These are phyloP conservation scores for Aplocera efformata DNA, from an alignment of 2,888 invertebrate genomes.

Conservation along the genomic window DNA sequence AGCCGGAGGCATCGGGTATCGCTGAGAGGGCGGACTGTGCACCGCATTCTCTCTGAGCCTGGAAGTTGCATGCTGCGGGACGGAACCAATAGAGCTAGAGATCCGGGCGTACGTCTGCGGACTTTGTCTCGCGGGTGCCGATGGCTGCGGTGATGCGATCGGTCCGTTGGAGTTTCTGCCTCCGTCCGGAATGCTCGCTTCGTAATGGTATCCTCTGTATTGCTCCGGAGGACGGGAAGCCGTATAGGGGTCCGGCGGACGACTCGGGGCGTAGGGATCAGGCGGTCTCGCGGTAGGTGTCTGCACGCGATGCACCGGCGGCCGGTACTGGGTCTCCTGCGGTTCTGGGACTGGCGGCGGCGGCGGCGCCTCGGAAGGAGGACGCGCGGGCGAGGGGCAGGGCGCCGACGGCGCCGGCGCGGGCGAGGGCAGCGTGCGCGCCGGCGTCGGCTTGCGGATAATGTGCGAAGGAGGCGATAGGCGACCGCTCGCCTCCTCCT, in stretches of 20 bases:
- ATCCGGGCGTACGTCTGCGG: slow-evolving; percentile 65
- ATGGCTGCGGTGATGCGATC: slow-evolving; percentile 59
- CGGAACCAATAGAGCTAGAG: slow-evolving; percentile 54
- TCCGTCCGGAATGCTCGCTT: slow-evolving; percentile 48
- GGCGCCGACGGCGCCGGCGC: slow-evolving; percentile 57
- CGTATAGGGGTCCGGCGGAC: slow-evolving; percentile 66
- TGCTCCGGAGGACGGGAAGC: slow-evolving; percentile 62
- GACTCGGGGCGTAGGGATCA: slow-evolving; percentile 59
- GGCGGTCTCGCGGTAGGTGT: slow-evolving; percentile 59
- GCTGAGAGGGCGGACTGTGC: slow-evolving; percentile 58
- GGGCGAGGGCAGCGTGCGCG: slow-evolving; percentile 63
- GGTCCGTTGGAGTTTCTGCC: slow-evolving; percentile 54
- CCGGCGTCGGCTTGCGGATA: slow-evolving; percentile 64
- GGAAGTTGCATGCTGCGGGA: slow-evolving; percentile 59
- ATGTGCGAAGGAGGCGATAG: slow-evolving; percentile 75
- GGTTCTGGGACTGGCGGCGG: slow-evolving; percentile 45
- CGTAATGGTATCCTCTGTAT: slow-evolving; percentile 63
- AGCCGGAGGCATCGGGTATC: slow-evolving; percentile 51
- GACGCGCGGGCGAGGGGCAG: slow-evolving; percentile 63
- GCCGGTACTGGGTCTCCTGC: slow-evolving; percentile 40
- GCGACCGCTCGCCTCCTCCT: slow-evolving; percentile 59
- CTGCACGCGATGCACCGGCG: slow-evolving; percentile 54
- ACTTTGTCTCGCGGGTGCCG: slow-evolving; percentile 58
- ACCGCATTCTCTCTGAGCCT: slow-evolving; percentile 57
- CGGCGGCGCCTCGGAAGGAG: slow-evolving; percentile 51